phyloP scores from a whole-genome alignment of 2,888 invertebrate species.

The Apamea anceps region DNA sequence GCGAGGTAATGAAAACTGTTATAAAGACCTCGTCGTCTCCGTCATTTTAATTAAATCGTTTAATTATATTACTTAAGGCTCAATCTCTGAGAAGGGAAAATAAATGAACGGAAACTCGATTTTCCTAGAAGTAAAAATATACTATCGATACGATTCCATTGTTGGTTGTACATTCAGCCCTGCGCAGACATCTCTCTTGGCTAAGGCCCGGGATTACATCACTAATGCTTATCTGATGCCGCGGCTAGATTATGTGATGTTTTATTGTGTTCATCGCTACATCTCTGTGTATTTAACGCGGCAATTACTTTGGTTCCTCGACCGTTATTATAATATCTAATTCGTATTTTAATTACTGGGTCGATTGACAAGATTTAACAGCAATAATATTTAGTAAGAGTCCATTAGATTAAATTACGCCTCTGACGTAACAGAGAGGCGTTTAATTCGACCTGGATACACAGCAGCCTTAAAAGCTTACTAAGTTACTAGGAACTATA shows the following conservation, averaged over 20 bases:
- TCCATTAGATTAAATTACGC: constrained; percentile 55
- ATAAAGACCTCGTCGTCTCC: constrained; percentile 42
- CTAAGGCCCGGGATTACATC: constrained; percentile 71
- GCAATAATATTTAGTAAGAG: constrained; percentile 49
- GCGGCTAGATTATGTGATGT: constrained; percentile 73
- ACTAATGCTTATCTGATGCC: constrained; percentile 74
- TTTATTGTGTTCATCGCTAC: constrained; percentile 72
- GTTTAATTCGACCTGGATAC: constrained; percentile 47
- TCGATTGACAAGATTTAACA: constrained; percentile 35
- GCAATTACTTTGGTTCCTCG: constrained; percentile 63
- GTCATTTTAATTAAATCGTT: constrained; percentile 48
- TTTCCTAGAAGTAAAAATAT: constrained; percentile 23
- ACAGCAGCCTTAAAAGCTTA: constrained; percentile 19
- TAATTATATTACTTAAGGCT: constrained; percentile 37
- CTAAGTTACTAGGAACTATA: background rate
- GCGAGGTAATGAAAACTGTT: constrained; percentile 43
- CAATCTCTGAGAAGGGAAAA: constrained; percentile 13
- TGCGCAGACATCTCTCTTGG: constrained; percentile 54
- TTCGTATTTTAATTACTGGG: constrained; percentile 57
- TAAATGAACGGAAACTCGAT: constrained; percentile 31
- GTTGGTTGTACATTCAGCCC: constrained; percentile 53
- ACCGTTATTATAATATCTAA: constrained; percentile 63
- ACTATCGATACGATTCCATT: constrained; percentile 17
- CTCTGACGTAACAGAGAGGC: constrained; percentile 40
- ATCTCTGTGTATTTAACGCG: constrained; percentile 65